Evolutionary conservation across 2,888 invertebrate genomes (phyloP).

Genomic region (Acanthococcus lagerstroemiae): DNA sequence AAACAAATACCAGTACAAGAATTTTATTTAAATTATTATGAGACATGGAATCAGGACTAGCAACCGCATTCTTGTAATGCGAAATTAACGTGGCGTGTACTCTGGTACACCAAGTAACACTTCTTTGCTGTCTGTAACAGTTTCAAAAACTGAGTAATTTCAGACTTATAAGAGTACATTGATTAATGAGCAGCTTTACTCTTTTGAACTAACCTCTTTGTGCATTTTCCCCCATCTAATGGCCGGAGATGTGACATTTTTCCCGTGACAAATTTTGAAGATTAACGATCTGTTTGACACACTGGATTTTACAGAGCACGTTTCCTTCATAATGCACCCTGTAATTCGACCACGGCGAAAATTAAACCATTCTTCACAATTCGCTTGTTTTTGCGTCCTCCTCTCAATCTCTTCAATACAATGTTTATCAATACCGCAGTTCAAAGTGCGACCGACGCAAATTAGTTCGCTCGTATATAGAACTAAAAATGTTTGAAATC

Average conservation of each 20-base stretch:
- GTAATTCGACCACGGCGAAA: background rate
- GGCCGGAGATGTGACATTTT: background rate
- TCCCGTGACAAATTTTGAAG: background rate
- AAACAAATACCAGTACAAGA: no score
- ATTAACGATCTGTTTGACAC: background rate
- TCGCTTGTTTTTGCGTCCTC: background rate
- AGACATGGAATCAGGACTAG: background rate
- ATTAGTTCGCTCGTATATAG: background rate
- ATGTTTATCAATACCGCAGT: background rate
- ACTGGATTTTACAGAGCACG: background rate
- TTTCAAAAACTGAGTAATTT: no score
- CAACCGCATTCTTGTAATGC: background rate
- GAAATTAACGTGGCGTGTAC: background rate
- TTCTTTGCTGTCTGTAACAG: background rate
- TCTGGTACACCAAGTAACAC: background rate
- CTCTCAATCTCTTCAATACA: background rate
- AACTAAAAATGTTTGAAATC: background rate
- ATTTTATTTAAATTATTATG: background rate
- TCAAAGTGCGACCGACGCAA: background rate
- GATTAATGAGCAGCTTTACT: no score
- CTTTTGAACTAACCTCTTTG: no score
- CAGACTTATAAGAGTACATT: no score
- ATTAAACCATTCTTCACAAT: background rate
- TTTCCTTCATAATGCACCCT: background rate
- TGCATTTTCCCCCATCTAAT: background rate